Conservation (phyloP, 2,797 vertebrate species). For the Catamblyrhynchus diadema region DNA sequence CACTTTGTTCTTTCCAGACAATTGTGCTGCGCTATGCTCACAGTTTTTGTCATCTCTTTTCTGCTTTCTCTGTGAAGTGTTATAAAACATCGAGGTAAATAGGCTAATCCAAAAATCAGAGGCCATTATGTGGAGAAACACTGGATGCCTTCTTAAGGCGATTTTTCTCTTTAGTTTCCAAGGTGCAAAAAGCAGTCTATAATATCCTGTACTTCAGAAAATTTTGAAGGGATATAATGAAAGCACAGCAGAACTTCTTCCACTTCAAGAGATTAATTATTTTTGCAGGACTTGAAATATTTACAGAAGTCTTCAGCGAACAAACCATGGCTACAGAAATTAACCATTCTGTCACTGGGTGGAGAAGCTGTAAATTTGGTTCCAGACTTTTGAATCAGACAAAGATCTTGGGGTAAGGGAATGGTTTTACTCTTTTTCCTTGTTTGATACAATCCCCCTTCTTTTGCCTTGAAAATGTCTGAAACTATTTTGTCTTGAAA, state of each 20-base stretch:
- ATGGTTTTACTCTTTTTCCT: not conserved
- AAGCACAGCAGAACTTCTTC: not conserved
- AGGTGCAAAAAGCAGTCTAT: not conserved
- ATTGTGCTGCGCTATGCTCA: not conserved
- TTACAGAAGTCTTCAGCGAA: not conserved
- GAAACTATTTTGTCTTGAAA: not conserved
- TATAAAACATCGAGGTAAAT: not conserved
- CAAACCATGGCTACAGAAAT: not conserved
- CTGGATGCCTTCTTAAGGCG: not conserved
- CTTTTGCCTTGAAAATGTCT: not conserved
- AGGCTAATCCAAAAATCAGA: not conserved
- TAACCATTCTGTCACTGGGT: not conserved
- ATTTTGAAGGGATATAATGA: not conserved
- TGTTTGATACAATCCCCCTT: not conserved
- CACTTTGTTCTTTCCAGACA: not conserved
- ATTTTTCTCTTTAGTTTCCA: not conserved
- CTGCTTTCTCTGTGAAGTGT: not conserved
- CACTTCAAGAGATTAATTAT: not conserved
- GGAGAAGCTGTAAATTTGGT: not conserved
- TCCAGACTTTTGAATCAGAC: not conserved
- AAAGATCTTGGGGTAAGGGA: not conserved
- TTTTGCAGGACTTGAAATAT: not conserved
- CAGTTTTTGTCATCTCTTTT: not conserved
- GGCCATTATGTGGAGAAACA: not conserved
- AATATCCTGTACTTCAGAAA: not conserved